A percentile compares a stretch with the other conserved stretches of the same genome.
phyloP scores from a whole-genome alignment of 2,888 invertebrate species.

The Pseudococcus jackbeardsleyi region DNA sequence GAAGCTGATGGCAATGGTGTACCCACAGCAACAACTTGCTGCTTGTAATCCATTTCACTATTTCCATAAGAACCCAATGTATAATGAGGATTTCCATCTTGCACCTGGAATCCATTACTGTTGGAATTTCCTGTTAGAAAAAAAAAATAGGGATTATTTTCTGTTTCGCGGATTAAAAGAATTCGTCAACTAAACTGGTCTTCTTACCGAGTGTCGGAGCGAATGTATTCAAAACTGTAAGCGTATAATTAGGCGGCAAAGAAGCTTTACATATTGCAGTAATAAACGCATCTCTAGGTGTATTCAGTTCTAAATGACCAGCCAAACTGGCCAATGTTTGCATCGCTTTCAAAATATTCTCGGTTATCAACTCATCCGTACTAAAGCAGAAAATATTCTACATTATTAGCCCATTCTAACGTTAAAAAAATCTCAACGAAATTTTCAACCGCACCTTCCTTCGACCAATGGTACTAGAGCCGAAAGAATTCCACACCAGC shows the following conservation, averaged over 20 bases:
- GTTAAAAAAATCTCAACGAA: not conserved
- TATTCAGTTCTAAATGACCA: slow-evolving; percentile 80
- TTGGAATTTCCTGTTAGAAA: slow-evolving; percentile 42
- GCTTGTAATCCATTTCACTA: slow-evolving; percentile 84
- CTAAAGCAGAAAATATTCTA: slow-evolving; percentile 70
- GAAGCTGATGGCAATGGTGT: slow-evolving; percentile 91
- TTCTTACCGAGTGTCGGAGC: slow-evolving; percentile 2
- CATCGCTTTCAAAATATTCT: slow-evolving; percentile 91
- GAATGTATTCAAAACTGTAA: slow-evolving; percentile 73
- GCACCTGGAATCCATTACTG: slow-evolving; percentile 60
- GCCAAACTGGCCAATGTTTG: slow-evolving; percentile 88
- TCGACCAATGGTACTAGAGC: slow-evolving; percentile 93
- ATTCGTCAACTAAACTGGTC: not conserved
- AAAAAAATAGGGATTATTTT: not conserved
- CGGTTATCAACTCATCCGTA: slow-evolving; percentile 92
- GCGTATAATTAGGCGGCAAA: slow-evolving; percentile 93
- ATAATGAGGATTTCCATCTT: slow-evolving; percentile 71
- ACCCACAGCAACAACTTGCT: slow-evolving; percentile 97
- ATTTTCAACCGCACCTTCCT: slow-evolving; percentile 76
- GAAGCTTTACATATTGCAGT: slow-evolving; percentile 96
- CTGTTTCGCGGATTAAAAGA: no score
- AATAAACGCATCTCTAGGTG: slow-evolving; percentile 93
- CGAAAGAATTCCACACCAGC: slow-evolving; percentile 94
- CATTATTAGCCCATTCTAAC: not conserved
- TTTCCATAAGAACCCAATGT: slow-evolving; percentile 69